Base-by-base conservation (phyloP, 2,888 invertebrate genomes). In the Trichogramma dendrolimi region DNA sequence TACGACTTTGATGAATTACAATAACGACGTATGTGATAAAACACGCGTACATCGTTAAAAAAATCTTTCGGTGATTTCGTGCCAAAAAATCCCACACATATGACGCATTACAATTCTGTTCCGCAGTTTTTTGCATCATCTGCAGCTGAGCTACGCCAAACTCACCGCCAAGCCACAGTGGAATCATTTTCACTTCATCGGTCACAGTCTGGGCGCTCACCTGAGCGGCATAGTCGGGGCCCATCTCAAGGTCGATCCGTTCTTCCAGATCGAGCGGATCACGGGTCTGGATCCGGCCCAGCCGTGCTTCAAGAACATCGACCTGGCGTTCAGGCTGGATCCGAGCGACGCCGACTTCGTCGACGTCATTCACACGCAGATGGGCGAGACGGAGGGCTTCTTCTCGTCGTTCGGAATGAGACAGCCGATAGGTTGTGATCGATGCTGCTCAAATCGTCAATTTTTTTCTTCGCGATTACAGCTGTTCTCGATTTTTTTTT, bases 211-310 rank as follows among this genome's bases (percentile, higher is more conserved):
- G 6, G 86, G 86, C 4, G 85, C 86, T 11, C 86, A 86, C 62
- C 85, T 86, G 54, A 83, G 81, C 27, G 83, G 85, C 0, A 84
- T 82, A 65, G 81, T 81, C 1, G 77, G 76, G 4, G 83, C 84
- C 0, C 80, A 79, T 64, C 80, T 82, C 50, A 59, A 66, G 0
- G 71, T 71, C 71, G 61, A 43, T 5, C 62, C 71, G 0, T 60
- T 65, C 14, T 65, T 62, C 61, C 52, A 51, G 42, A 42, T 65
- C 2, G 61, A 60, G 5, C 71, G 76, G 61, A 75, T 81, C 62
- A 75, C 72, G 80, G 87, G 86, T 50, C 73, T 87, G 63, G 87
- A 87, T 68, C 86, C 87, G 11, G 86, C 86, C 0, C 85, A 85
- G 59, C 86, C 86, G 0, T 86, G 86, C 67, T 87, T 86, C 72